Evolutionary conservation across 2,113 vertebrate genomes (phyloP).

Genomic region (Neogobius melanostomus): DNA sequence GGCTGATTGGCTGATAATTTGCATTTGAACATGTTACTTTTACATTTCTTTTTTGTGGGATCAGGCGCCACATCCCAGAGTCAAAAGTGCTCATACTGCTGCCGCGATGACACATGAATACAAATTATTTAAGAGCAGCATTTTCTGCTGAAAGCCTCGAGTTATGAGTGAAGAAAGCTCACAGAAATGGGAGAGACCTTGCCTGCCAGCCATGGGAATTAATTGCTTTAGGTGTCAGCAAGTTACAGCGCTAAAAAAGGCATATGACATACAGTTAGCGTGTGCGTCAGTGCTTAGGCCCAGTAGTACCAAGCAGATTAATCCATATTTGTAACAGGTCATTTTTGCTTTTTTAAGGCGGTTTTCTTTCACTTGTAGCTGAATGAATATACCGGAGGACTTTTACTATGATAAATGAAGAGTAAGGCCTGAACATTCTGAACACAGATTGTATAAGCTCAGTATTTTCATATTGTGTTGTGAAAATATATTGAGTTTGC

Average conservation of each 20-base stretch:
- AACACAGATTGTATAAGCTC: conserved; percentile 25
- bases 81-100: conserved; percentile 49
- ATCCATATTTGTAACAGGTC: conserved; percentile 11
- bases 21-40: conserved; percentile 26
- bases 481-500: too few species aligned
- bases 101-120: conserved; percentile 51
- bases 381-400: conserved; percentile 35
- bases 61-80: conserved; percentile 50
- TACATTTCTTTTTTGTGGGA: conserved; percentile 26
- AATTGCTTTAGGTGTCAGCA: conserved; percentile 50
- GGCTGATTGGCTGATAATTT: conserved; percentile 33
- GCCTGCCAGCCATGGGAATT: conserved; percentile 47
- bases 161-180: conserved; percentile 31
- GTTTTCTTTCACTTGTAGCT: conserved; percentile 29
- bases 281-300: neutral
- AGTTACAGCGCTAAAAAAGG: conserved; percentile 39
- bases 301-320: conserved; percentile 16
- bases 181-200: conserved; percentile 27
- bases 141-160: conserved; percentile 59
- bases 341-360: conserved; percentile 23
- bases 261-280: conserved; percentile 10
- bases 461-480: too few species aligned
- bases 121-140: conserved; percentile 63
- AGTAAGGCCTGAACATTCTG: conserved; percentile 38
- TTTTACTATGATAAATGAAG: conserved; percentile 59